Evolutionary conservation across 2,888 invertebrate genomes (phyloP).

Genomic region (Sericinus montela): DNA sequence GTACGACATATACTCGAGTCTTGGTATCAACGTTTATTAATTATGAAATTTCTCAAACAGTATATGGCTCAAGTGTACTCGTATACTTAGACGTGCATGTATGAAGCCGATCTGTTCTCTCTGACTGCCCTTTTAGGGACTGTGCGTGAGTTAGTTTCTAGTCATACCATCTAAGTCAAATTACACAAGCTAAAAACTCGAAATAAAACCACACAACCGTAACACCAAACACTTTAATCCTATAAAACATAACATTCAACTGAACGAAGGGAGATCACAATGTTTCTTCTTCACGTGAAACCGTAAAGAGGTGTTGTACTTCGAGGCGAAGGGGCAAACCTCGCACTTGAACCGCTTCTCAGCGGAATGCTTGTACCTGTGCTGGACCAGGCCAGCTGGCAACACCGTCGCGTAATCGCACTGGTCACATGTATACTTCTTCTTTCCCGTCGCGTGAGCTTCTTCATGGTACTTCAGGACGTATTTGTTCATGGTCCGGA

Average conservation of each 20-base stretch:
- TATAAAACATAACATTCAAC: constrained; percentile 40
- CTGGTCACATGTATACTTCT: constrained; percentile 57
- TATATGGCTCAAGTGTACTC: too few relatives aligned
- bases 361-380: constrained; percentile 67
- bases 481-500: constrained; percentile 70
- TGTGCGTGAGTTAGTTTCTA: too few relatives aligned
- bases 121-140: too few relatives aligned
- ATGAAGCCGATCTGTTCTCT: too few relatives aligned
- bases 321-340: constrained; percentile 67
- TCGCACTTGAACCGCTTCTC: constrained; percentile 71
- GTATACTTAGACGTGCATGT: too few relatives aligned
- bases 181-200: too few relatives aligned
- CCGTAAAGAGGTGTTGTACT: constrained; percentile 67
- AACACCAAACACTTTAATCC: constrained; percentile 50
- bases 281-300: constrained; percentile 72
- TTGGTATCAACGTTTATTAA: too few relatives aligned
- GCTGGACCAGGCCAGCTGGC: constrained; percentile 67
- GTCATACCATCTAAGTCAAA: too few relatives aligned
- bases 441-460: constrained; percentile 62
- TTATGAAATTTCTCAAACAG: too few relatives aligned
- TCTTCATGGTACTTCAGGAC: constrained; percentile 66
- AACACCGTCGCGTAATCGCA: constrained; percentile 68
- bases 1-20: too few relatives aligned
- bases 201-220: constrained; percentile 27
- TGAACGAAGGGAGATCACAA: constrained; percentile 67